Evolutionary conservation across 2,797 vertebrate genomes (phyloP), one percentile per base, ranked within the genome.

Genomic region (Clamator glandarius): DNA sequence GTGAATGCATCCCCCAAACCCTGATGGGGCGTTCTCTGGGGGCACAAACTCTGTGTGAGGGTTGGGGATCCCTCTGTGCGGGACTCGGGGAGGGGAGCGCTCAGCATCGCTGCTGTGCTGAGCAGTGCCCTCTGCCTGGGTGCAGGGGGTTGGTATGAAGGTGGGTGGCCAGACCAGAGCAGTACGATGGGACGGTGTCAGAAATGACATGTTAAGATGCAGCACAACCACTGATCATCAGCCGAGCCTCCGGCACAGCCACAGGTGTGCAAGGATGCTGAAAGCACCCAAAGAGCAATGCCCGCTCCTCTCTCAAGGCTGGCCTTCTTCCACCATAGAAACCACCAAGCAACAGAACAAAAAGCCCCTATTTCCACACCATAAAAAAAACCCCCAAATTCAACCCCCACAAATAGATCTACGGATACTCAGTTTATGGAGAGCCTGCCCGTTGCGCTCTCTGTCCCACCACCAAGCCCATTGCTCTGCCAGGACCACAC

Each of bases 121-220:
- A 29, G 58, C 20, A 29, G 4, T 8, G 24, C 33, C 50, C 48
- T 26, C 33, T 4, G 8, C 35, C 28, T 5, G 42, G 42, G 24
- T 15, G 1, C 5, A 20, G 62, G 24, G 31, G 31, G 20, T 25
- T 24, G 31, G 16, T 36, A 26, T n/a, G n/a, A 12, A 41, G 25
- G 29, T 24, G 55, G 31, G 5, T 6, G 29, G 9, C 51, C 67
- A 21, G 33, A 33, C 12, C 55, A 75, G 33, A 33, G 50, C 31
- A 33, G 15, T 48, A n/a, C n/a, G 7, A 4, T 0, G 5, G 42
- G 63, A 36, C 19, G 8, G 7, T 23, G 31, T 1, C 5, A 29
- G 42, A 25, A 50, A 16, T 5, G 7, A n/a, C n/a, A n/a, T n/a
- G n/a, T 1, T 7, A 9, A 44, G 54, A 16, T 12, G 31, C 78